A percentile compares a stretch with the other conserved stretches of the same genome.
phyloP scores from a whole-genome alignment of 2,888 invertebrate species.

The Gerris lacustris region DNA sequence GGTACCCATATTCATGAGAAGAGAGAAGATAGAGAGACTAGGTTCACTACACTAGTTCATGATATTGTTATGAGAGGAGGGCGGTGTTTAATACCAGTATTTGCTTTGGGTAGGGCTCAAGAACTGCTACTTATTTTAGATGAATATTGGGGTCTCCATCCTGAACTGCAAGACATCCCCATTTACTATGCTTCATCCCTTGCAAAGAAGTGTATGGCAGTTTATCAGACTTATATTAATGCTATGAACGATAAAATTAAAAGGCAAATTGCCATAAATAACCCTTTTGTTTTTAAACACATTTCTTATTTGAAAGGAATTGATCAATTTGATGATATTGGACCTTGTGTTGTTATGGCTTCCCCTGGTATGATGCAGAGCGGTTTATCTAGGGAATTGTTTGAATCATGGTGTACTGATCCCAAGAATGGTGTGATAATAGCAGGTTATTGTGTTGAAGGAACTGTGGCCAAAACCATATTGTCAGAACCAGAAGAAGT shows the following conservation, averaged over 20 bases:
- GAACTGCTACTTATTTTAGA: conserved; percentile 87
- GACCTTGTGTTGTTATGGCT: conserved; percentile 99
- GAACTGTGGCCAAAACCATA: conserved; percentile 82
- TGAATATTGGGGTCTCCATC: conserved; percentile 96
- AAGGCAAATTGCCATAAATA: conserved; percentile 91
- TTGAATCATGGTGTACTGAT: conserved; percentile 98
- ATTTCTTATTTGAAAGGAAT: conserved; percentile 94
- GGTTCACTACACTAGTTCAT: conserved; percentile 83
- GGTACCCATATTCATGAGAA: conserved; percentile 99
- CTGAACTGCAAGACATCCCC: conserved; percentile 93
- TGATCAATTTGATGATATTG: conserved; percentile 98
- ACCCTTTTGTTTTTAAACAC: conserved; percentile 97
- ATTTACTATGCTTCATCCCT: conserved; percentile 98
- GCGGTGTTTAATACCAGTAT: conserved; percentile 94
- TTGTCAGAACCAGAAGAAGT: conserved; percentile 97
- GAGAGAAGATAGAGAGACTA: conserved; percentile 85
- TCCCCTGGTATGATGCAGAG: conserved; percentile 99
- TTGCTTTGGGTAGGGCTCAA: conserved; percentile 94
- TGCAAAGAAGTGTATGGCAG: conserved; percentile 99
- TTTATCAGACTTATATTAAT: conserved; percentile 98
- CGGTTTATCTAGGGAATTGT: conserved; percentile 89
- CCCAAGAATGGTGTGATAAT: conserved; percentile 96
- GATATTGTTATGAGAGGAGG: conserved; percentile 97
- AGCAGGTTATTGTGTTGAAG: conserved; percentile 83
- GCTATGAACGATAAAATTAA: conserved; percentile 98